phyloP scores from a whole-genome alignment of 2,888 invertebrate genomes.

The Callosobruchus maculatus region DNA sequence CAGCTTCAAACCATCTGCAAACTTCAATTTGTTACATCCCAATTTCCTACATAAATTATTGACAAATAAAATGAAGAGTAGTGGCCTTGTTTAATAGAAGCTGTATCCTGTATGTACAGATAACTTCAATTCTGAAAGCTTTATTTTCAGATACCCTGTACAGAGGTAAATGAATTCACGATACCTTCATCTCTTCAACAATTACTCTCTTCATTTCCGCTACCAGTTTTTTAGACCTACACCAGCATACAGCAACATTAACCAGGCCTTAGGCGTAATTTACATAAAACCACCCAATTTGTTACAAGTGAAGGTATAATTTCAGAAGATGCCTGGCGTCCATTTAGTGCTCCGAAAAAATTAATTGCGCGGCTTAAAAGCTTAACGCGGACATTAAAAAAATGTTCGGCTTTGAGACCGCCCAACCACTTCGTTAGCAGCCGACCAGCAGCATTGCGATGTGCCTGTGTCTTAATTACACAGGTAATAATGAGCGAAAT shows the following conservation, averaged over 20 bases:
- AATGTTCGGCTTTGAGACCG: background rate
- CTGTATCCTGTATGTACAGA: no score
- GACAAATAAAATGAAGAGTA: no score
- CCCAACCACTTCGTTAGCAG: background rate
- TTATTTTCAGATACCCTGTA: no score
- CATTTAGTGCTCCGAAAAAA: background rate
- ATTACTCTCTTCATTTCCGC: no score
- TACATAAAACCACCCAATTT: background rate
- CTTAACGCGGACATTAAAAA: background rate
- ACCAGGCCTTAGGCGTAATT: background rate
- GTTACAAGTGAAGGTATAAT: background rate
- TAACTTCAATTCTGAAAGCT: no score
- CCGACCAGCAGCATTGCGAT: background rate
- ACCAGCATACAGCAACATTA: background rate
- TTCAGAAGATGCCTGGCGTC: background rate
- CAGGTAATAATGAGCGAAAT: background rate
- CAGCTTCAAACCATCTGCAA: no score
- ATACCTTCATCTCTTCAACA: no score
- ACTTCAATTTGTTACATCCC: no score
- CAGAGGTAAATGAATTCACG: no score
- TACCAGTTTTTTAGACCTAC: background rate
- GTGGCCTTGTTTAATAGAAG: no score
- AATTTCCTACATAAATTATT: no score
- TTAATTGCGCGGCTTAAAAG: background rate
- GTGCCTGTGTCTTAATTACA: background rate